Base-by-base conservation (phyloP, 2,888 invertebrate species). In the Yponomeuta sedellus region DNA sequence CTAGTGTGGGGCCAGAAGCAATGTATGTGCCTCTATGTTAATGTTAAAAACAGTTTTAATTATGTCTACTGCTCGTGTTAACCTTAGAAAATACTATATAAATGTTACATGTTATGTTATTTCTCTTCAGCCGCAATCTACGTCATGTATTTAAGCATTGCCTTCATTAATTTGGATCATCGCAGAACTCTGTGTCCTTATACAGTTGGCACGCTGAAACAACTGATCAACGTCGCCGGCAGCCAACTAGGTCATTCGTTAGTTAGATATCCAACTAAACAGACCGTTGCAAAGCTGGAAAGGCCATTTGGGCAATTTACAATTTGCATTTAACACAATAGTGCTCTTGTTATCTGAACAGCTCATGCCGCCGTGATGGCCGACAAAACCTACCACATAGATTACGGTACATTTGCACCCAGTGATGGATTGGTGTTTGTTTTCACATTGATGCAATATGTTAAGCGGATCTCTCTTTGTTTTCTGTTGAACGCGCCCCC, bases 301-400 rank as follows among this genome's bases (percentile, higher is more conserved):
- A 52, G 44, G 44, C 12, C 44, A 52, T 52, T 52, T 52, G 44
- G 44, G 44, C 44, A 1, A 52, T 52, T 52, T 16, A 52, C 44
- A 16, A 52, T 52, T 52, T 52, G 44, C 44, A 52, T 52, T 52
- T 52, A 44, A 52, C 44, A 52, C 44, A 52, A 52, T 52, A 52
- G 16, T 1, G 44, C 44, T 52, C 44, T 16, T 52, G 44, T 52
- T 52, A 52, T 52, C 44, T 10, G 1, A 44, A 44, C 44, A 44
- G 44, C 44, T 12, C 44, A 12, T 52, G 44, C 44, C 16, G 44
- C 16, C 16, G 44, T 52, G 12, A 52, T 52, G 12, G 44, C 44
- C 44, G 4, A 52, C 44, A 16, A 52, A 5, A 16, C 44, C 44
- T 16, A 16, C 44, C 44, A 12, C 44, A 52, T 52, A 12, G 16